Base-by-base conservation (phyloP, 2,113 vertebrate genomes). In the Grallaria varia region DNA sequence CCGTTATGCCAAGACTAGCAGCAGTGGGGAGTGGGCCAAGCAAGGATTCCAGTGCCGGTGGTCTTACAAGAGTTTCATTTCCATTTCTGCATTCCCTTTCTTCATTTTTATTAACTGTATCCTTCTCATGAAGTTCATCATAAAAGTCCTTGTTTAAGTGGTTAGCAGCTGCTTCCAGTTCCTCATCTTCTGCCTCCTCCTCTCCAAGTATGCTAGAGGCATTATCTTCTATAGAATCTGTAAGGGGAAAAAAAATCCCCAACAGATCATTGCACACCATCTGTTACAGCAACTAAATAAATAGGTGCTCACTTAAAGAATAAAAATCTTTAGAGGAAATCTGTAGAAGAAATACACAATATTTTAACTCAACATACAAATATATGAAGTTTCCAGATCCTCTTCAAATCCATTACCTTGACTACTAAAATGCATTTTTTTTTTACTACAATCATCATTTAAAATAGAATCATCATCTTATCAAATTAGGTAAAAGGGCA, bases 21-120 rank as follows among this genome's bases (percentile, higher is more conserved):
- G 99, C 98, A 0, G 99, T 99, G 55, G 99, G 99, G 88, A 99
- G 98, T 0, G 98, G 98, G 4, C 99, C 99, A 1, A 99, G 98
- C 91, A 99, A 98, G 89, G 98, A 98, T 53, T 98, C 98, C 94
- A 99, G 95, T 9, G 98, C 99, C 0, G 35, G 98, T 79, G 95
- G 98, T 93, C 96, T 89, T 52, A 97, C 75, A 33, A 90, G 35
- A 59, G 72, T 60, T 52, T 97, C 73, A 13, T 84, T 53, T 67
- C 72, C 55, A 80, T 94, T 95, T 93, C 63, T 13, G 89, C 86
- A 79, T 8, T 80, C 62, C 42, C 66, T 69, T 6, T 88, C 64
- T 59, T 92, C 97, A 5, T 80, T 89, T 3, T 63, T 52, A 59
- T 85, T 87, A 4, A 64, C 60, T 37, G 62, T n/a, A 40, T 97